phyloP scores from a whole-genome alignment of 1,140 invertebrate genomes.

The Papilio helenus region DNA sequence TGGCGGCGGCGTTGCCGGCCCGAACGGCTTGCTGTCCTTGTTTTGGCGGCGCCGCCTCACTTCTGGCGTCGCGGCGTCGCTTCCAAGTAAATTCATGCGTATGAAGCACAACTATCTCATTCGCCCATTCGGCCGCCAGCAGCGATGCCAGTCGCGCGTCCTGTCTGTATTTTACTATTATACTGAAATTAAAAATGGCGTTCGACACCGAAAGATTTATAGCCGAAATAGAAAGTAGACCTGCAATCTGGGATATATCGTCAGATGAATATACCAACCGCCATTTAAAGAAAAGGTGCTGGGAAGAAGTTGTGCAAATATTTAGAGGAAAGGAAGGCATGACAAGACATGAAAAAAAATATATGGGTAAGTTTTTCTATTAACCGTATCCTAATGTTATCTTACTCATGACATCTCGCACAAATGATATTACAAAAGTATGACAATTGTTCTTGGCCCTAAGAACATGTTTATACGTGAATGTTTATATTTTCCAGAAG shows the following conservation, averaged over 20 bases:
- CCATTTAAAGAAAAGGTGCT: slow-evolving; percentile 39
- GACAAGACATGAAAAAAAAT: slow-evolving; percentile 29
- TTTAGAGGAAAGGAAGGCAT: slow-evolving; percentile 28
- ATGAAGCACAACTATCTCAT: not conserved
- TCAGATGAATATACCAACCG: slow-evolving; percentile 38
- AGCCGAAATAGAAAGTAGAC: slow-evolving; percentile 40
- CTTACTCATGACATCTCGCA: not conserved
- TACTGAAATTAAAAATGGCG: not conserved
- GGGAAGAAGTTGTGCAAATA: slow-evolving; percentile 40
- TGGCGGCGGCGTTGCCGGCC: not conserved
- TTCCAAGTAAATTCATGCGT: not conserved
- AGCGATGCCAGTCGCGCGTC: not conserved
- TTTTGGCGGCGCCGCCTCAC: not conserved
- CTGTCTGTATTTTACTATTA: not conserved
- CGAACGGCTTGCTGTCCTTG: not conserved
- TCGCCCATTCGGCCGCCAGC: slow-evolving; percentile 8
- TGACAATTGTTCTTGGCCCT: not conserved
- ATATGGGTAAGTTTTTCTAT: slow-evolving; percentile 35
- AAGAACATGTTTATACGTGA: not conserved
- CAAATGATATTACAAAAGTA: not conserved
- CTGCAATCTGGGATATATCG: slow-evolving; percentile 38
- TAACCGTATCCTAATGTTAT: not conserved
- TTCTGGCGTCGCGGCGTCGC: not conserved
- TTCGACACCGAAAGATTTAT: slow-evolving; percentile 43
- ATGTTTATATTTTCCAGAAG: slow-evolving; percentile 43